Evolutionary conservation across 2,888 invertebrate genomes (phyloP), one percentile per base, ranked within the genome.

Genomic region (Meandrusa payeni): DNA sequence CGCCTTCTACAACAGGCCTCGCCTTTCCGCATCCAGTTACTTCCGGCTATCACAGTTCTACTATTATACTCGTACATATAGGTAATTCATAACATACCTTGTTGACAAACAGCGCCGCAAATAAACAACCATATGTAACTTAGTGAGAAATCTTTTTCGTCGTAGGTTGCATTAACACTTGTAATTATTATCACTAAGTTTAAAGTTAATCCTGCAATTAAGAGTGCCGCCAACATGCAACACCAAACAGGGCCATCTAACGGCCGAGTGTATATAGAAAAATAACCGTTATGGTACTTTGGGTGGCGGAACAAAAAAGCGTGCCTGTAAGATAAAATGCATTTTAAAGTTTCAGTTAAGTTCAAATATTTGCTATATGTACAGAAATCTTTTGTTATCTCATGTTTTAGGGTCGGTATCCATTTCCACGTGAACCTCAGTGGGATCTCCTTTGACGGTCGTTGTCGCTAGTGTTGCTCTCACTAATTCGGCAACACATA

Each of bases 241-340:
- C 88, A 74, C 91, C 91, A 94, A 1, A 93, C 91, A 1, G 67
- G 62, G 20, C 65, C 65, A 3, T 88, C 78, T 27, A 93, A 82
- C 0, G 93, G 93, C 17, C 91, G 88, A 0, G 91, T 79, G 64
- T 93, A 93, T 13, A 92, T 90, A 24, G 90, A 89, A 47, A 88
- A 90, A 55, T 91, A 88, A 11, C 89, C 88, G 26, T 88, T 85
- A 0, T 89, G 83, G 24, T 86, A 85, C 52, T 91, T 90, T 0
- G 93, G 93, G 61, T 92, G 92, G 0, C 93, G 90, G 58, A 93
- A 91, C 46, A 93, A 90, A 59, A 93, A 92, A 29, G 89, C 82
- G 1, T 91, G 90, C 46, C 93, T 93, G 61, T 17, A 65, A 49
- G 22, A 41, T 7, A 33, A 26, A 15, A 12, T 15, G n/a, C n/a